Percentiles rank a stretch among this genome's conserved stretches.
Evolutionary conservation across 2,888 invertebrate species (phyloP).

Genomic region (Drosophila atroscutellata): DNA sequence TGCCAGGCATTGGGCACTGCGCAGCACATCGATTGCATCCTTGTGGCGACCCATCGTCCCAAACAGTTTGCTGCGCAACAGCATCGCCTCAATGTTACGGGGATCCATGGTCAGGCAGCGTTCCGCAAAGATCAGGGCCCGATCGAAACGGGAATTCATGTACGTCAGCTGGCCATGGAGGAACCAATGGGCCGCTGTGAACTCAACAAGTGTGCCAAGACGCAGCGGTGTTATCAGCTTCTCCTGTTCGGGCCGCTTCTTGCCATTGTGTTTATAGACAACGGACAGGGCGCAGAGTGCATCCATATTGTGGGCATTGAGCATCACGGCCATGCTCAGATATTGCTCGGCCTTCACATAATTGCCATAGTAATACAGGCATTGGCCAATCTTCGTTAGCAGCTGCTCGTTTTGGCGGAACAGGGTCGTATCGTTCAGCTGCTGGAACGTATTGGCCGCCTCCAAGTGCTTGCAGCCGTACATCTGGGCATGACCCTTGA

Average conservation of each 20-base stretch:
- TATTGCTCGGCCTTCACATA: constrained; percentile 87
- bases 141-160: constrained; percentile 87
- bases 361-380: constrained; percentile 90
- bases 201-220: constrained; percentile 77
- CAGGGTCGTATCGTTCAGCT: constrained; percentile 88
- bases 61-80: constrained; percentile 87
- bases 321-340: constrained; percentile 84
- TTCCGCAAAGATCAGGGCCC: constrained; percentile 90
- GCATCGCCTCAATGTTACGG: constrained; percentile 89
- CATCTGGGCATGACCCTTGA: constrained; percentile 88
- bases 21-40: constrained; percentile 80
- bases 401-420: constrained; percentile 89
- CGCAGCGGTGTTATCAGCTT: constrained; percentile 86
- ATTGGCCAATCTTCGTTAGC: constrained; percentile 89
- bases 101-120: constrained; percentile 89
- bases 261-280: constrained; percentile 86
- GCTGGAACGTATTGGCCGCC: constrained; percentile 89
- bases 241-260: constrained; percentile 87
- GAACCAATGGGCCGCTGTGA: constrained; percentile 90
- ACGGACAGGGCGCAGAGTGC: constrained; percentile 89
- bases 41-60: constrained; percentile 77
- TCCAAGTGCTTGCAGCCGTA: constrained; percentile 89
- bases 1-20: constrained; percentile 78
- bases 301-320: constrained; percentile 86
- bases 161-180: constrained; percentile 90